phyloP scores from a whole-genome alignment of 2,888 invertebrate genomes.

The Trachelus iudaicus region DNA sequence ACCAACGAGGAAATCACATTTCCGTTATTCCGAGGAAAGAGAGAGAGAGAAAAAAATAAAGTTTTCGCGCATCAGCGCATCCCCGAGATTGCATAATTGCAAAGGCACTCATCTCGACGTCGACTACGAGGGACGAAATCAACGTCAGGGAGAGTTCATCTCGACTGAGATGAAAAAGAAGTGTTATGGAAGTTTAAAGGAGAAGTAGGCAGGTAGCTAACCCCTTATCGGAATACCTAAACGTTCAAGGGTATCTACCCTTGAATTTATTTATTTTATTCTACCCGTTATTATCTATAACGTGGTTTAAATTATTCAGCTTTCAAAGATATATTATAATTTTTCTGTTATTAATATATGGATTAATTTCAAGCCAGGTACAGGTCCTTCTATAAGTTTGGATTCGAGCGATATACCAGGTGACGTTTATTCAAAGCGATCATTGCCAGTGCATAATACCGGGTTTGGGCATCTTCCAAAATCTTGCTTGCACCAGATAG shows the following conservation, averaged over 20 bases:
- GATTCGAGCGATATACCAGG: background rate
- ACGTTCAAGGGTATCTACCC: background rate
- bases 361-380: background rate
- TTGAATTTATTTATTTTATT: too few relatives aligned
- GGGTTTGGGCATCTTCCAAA: background rate
- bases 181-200: background rate
- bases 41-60: background rate
- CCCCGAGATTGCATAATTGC: background rate
- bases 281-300: too few relatives aligned
- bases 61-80: background rate
- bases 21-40: slow-evolving; percentile 1
- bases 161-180: background rate
- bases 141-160: background rate
- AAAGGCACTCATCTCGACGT: background rate
- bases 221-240: background rate
- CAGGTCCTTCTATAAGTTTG: background rate
- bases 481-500: background rate
- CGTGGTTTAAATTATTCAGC: background rate
- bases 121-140: background rate
- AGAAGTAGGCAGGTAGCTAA: background rate
- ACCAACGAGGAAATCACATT: slow-evolving; percentile 33
- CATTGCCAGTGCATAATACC: background rate
- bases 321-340: background rate
- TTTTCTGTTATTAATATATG: background rate
- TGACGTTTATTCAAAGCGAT: background rate